phyloP scores from a whole-genome alignment of 2,113 vertebrate genomes.

The Sialia sialis region DNA sequence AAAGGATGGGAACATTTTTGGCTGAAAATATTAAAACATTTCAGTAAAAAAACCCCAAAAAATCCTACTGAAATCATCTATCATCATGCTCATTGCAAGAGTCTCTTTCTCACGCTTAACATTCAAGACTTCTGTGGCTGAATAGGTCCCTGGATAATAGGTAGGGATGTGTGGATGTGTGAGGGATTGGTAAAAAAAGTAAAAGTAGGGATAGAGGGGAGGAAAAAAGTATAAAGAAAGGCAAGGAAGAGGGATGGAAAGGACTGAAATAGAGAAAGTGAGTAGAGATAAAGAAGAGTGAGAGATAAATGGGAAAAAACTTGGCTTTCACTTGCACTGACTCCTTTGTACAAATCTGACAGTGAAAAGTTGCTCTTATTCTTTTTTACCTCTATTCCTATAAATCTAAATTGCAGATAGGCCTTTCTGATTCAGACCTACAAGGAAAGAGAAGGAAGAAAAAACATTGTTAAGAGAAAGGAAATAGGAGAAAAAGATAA shows the following conservation, averaged over 20 bases:
- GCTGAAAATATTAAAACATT: slow-evolving; percentile 40
- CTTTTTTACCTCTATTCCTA: slow-evolving; percentile 31
- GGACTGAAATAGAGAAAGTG: not conserved
- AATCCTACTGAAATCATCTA: not conserved
- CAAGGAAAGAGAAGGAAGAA: not conserved
- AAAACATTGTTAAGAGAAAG: not conserved
- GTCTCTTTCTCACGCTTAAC: not conserved
- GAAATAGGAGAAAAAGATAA: not conserved
- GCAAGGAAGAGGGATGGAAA: not conserved
- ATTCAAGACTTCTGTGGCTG: slow-evolving; percentile 24
- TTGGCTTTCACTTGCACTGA: slow-evolving; percentile 9
- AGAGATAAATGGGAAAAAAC: slow-evolving; percentile 25
- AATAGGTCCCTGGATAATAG: slow-evolving; percentile 43
- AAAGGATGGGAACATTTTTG: slow-evolving; percentile 26
- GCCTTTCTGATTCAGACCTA: slow-evolving; percentile 1
- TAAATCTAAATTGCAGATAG: slow-evolving; percentile 62
- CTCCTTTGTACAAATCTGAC: slow-evolving; percentile 40
- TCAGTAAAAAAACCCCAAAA: not conserved
- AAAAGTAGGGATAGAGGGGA: not conserved
- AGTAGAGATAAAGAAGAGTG: slow-evolving; percentile 30
- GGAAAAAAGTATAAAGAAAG: not conserved
- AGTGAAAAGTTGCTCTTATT: slow-evolving; percentile 42
- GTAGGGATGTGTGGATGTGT: not conserved
- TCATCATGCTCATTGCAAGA: not conserved
- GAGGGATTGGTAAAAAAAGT: not conserved